These are phyloP conservation scores for Bombus consobrinus DNA, from an alignment of 1,140 invertebrate species.

Conservation along the genomic window DNA sequence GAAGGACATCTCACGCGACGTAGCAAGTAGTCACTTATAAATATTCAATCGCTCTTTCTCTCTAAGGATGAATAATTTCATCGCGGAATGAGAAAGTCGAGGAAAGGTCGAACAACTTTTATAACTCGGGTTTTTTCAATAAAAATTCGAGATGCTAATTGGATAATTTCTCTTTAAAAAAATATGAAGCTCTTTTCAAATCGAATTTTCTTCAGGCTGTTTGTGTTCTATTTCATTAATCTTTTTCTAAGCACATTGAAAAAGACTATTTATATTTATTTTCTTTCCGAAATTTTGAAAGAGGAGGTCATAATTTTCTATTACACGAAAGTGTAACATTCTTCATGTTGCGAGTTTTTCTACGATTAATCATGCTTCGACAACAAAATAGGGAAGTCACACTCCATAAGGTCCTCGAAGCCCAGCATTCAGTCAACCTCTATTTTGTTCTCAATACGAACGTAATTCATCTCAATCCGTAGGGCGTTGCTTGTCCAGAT, in stretches of 20 bases:
- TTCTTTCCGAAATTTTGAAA: not conserved
- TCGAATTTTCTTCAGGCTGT: not conserved
- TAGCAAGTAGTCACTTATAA: constrained; percentile 41
- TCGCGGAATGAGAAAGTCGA: not conserved
- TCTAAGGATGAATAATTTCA: not conserved
- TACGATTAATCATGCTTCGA: not conserved
- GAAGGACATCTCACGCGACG: too few species aligned
- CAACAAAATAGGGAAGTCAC: too few species aligned
- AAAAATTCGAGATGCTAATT: constrained; percentile 1
- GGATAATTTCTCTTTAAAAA: not conserved
- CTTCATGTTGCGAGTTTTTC: not conserved
- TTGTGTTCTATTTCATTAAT: not conserved
- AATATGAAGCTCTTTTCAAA: not conserved
- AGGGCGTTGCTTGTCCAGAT: not conserved
- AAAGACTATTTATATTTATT: not conserved
- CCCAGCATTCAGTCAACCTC: not conserved
- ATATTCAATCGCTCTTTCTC: not conserved
- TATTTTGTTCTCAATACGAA: not conserved
- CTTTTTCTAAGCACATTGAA: not conserved
- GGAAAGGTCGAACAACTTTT: not conserved
- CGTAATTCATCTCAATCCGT: not conserved
- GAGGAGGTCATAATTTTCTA: too few species aligned
- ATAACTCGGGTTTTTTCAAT: not conserved
- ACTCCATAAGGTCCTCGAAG: not conserved
- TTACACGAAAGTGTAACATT: not conserved